phyloP scores from a whole-genome alignment of 2,113 vertebrate genomes.

The Podarcis raffonei region DNA sequence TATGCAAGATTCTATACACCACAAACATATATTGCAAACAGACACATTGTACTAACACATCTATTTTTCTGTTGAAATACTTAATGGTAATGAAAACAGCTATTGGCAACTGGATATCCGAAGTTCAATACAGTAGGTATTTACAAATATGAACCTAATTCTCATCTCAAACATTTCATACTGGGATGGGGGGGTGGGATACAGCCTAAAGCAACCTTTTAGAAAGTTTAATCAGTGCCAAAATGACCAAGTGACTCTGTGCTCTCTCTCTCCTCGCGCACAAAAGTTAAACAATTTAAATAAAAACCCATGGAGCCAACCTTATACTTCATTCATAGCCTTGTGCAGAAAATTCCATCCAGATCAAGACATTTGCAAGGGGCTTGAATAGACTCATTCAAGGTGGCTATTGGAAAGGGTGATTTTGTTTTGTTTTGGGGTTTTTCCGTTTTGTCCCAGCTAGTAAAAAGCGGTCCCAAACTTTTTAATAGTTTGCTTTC shows the following conservation, averaged over 20 bases:
- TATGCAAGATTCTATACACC: not conserved
- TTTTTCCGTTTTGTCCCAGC: not conserved
- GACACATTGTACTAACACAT: not conserved
- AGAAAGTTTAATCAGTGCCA: constrained; percentile 23
- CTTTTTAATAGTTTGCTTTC: constrained; percentile 32
- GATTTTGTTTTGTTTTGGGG: not conserved
- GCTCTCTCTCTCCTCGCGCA: not conserved
- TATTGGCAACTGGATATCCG: constrained; percentile 50
- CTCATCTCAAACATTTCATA: constrained; percentile 41
- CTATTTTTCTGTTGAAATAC: constrained; percentile 37
- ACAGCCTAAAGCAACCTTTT: not conserved
- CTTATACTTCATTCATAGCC: constrained; percentile 40
- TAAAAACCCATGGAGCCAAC: constrained; percentile 42
- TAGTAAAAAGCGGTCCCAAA: constrained; percentile 36
- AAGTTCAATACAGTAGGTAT: constrained; percentile 57
- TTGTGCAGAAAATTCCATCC: constrained; percentile 32
- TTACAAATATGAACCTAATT: constrained; percentile 54
- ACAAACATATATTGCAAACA: constrained; percentile 13
- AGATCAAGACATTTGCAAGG: not conserved
- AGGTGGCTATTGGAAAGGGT: not conserved
- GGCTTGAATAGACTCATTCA: constrained; percentile 22
- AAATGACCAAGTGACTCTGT: constrained; percentile 30
- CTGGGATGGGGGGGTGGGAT: too few species aligned
- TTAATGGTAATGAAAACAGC: constrained; percentile 45
- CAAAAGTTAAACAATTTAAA: not conserved